Evolutionary conservation across 2,113 vertebrate species (phyloP).

Genomic region (Rhynchomys soricoides): DNA sequence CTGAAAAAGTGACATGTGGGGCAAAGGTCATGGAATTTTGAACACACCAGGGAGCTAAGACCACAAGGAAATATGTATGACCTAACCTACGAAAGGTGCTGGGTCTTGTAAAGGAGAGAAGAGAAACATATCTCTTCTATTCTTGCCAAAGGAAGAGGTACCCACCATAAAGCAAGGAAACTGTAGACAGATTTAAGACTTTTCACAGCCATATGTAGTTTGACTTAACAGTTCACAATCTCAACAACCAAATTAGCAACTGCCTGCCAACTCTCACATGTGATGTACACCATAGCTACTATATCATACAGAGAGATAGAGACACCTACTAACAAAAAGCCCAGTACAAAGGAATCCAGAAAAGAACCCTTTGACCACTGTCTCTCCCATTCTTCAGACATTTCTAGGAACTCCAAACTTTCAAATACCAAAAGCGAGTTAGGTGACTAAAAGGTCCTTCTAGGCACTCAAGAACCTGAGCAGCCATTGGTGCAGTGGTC

Average conservation of each 20-base stretch:
- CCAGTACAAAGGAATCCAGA: background rate
- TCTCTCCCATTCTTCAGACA: background rate
- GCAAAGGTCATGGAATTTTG: background rate
- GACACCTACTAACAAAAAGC: background rate
- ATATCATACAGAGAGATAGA: background rate
- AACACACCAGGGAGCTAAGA: background rate
- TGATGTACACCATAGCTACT: background rate
- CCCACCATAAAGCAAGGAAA: background rate
- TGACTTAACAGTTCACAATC: constrained; percentile 1
- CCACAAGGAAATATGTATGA: background rate
- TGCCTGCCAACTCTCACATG: background rate
- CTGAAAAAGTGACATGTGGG: background rate
- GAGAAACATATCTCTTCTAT: background rate
- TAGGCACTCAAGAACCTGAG: background rate
- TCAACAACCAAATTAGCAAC: constrained; percentile 1
- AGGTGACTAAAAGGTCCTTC: background rate
- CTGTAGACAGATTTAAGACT: background rate
- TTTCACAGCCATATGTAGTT: background rate
- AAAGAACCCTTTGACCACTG: background rate
- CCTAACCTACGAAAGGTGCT: background rate
- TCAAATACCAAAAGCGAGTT: background rate
- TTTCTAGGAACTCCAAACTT: background rate
- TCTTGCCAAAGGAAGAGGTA: background rate
- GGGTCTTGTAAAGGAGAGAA: background rate
- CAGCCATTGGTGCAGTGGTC: background rate